phyloP scores from a whole-genome alignment of 2,113 vertebrate species.

The Sturnira hondurensis region DNA sequence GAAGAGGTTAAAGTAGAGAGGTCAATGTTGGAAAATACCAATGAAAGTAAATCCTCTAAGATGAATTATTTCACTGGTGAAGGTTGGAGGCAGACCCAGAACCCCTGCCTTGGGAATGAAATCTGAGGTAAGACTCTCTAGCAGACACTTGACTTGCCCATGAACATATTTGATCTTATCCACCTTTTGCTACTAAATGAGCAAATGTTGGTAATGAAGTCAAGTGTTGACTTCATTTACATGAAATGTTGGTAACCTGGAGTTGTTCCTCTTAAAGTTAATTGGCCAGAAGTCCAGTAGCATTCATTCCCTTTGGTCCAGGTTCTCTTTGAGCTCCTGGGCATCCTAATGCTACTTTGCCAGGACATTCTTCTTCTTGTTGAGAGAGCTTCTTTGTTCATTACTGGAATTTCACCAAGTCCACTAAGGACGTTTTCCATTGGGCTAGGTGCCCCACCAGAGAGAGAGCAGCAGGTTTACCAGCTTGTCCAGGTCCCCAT shows the following conservation, averaged over 20 bases:
- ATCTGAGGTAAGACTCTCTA: slow-evolving; percentile 84
- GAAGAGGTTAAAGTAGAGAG: slow-evolving; percentile 75
- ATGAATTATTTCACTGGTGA: not conserved
- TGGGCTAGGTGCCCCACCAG: slow-evolving; percentile 92
- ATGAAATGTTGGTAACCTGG: slow-evolving; percentile 89
- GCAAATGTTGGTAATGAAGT: too few relatives aligned
- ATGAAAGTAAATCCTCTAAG: not conserved
- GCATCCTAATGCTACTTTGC: slow-evolving; percentile 92
- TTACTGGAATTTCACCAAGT: slow-evolving; percentile 80
- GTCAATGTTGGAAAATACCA: slow-evolving; percentile 56
- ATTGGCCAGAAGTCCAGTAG: slow-evolving; percentile 87
- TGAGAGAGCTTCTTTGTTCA: slow-evolving; percentile 88
- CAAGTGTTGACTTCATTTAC: slow-evolving; percentile 89
- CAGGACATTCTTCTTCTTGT: slow-evolving; percentile 88
- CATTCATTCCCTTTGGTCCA: slow-evolving; percentile 90
- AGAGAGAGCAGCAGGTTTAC: slow-evolving; percentile 94
- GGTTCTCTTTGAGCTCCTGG: slow-evolving; percentile 94
- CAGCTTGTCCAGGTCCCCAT: slow-evolving; percentile 94
- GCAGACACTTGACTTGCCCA: slow-evolving; percentile 89
- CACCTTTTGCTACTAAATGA: slow-evolving; percentile 92
- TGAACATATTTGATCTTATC: slow-evolving; percentile 91
- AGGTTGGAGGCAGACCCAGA: slow-evolving; percentile 20
- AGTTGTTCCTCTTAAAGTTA: slow-evolving; percentile 87
- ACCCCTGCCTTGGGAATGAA: slow-evolving; percentile 70
- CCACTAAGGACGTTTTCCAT: slow-evolving; percentile 87